Evolutionary conservation across 1,140 invertebrate genomes (phyloP).

Genomic region (Drosophila novamexicana): DNA sequence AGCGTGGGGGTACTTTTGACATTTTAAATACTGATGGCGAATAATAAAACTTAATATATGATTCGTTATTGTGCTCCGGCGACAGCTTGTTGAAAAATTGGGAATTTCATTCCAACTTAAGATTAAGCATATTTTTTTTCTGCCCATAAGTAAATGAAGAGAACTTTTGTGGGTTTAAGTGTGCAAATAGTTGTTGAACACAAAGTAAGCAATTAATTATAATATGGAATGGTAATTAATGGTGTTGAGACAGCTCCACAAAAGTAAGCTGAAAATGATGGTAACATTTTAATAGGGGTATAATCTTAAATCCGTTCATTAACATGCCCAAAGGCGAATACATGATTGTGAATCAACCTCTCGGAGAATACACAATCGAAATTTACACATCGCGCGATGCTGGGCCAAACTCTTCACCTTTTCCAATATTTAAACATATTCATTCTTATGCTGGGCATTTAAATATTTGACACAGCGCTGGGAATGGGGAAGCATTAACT

Average conservation of each 20-base stretch:
- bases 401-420: neutral
- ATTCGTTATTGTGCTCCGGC: slow-evolving; percentile 16
- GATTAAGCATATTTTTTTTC: slow-evolving; percentile 1
- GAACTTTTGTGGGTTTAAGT: slow-evolving; percentile 14
- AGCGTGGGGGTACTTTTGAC: slow-evolving; percentile 48
- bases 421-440: neutral
- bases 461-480: slow-evolving; percentile 6
- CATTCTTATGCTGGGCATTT: neutral
- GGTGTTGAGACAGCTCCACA: slow-evolving; percentile 19
- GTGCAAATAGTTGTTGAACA: neutral
- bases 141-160: slow-evolving; percentile 40
- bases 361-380: neutral
- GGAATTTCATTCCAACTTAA: slow-evolving; percentile 1
- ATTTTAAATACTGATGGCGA: slow-evolving; percentile 37
- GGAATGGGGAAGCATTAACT: neutral
- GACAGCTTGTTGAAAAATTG: slow-evolving; percentile 23
- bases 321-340: neutral
- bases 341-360: neutral
- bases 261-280: neutral
- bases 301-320: neutral
- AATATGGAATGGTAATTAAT: slow-evolving; percentile 25
- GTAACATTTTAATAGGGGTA: slow-evolving; percentile 24
- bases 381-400: neutral
- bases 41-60: slow-evolving; percentile 9
- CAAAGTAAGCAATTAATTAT: slow-evolving; percentile 36